phyloP scores from a whole-genome alignment of 2,797 vertebrate genomes.

The Borostomias antarcticus region DNA sequence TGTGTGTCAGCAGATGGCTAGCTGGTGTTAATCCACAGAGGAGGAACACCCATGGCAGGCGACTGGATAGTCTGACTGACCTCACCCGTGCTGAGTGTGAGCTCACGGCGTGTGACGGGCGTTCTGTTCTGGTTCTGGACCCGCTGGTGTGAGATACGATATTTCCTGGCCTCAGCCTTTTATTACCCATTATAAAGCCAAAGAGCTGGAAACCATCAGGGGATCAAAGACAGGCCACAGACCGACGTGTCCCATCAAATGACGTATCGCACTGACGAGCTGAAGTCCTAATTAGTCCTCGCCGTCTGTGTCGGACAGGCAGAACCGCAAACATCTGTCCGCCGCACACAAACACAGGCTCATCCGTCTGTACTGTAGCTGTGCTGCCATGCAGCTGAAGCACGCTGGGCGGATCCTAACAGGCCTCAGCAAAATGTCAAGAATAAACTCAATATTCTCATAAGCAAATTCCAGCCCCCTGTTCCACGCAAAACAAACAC shows the following conservation, averaged over 20 bases:
- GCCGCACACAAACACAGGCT: conserved; percentile 20
- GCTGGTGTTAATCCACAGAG: conserved; percentile 52
- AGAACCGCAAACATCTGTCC: conserved; percentile 32
- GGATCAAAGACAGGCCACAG: conserved; percentile 12
- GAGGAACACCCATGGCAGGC: conserved; percentile 52
- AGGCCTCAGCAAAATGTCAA: conserved; percentile 14
- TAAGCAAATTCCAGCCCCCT: conserved; percentile 16
- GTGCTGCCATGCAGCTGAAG: conserved; percentile 25
- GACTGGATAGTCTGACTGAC: conserved; percentile 72
- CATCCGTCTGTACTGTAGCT: conserved; percentile 40
- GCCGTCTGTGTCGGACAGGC: not conserved
- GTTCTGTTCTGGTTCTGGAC: not conserved
- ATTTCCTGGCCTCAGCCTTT: not conserved
- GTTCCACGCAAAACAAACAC: not conserved
- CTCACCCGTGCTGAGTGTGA: conserved; percentile 1
- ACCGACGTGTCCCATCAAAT: not conserved
- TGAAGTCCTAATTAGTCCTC: conserved; percentile 23
- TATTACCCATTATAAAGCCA: conserved; percentile 18
- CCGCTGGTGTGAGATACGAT: not conserved
- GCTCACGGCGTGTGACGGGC: not conserved
- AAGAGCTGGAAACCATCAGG: conserved; percentile 16
- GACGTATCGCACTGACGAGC: conserved; percentile 12
- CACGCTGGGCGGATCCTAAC: not conserved
- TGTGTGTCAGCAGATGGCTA: conserved; percentile 45
- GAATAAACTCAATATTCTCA: conserved; percentile 28